A percentile compares a stretch with the other conserved stretches of the same genome.
phyloP scores from a whole-genome alignment of 2,888 invertebrate genomes.

The Drosophila helvetica region DNA sequence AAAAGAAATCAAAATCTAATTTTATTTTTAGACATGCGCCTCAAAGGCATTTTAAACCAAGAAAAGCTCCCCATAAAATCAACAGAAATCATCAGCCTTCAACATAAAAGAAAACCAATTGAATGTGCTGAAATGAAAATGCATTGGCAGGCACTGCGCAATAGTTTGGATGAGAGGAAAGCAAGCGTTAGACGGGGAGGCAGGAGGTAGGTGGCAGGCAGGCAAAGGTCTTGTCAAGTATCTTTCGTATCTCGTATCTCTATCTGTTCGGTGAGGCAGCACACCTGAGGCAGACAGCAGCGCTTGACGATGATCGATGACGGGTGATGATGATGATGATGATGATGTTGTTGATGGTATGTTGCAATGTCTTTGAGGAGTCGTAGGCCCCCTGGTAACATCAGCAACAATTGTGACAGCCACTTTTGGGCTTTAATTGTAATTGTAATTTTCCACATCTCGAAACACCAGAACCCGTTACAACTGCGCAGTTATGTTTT shows the following conservation, averaged over 20 bases:
- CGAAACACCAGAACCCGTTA: conserved; percentile 50
- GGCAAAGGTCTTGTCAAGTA: conserved; percentile 61
- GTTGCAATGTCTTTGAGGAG: conserved; percentile 25
- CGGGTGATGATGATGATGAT: conserved; percentile 5
- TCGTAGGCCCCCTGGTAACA: background rate
- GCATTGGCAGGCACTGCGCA: conserved; percentile 45
- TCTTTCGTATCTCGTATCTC: conserved; percentile 19
- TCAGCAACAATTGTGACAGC: conserved; percentile 42
- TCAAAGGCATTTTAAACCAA: background rate
- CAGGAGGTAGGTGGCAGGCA: background rate
- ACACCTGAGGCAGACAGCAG: conserved; percentile 59
- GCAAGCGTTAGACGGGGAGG: background rate
- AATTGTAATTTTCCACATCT: conserved; percentile 32
- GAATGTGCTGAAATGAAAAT: conserved; percentile 29
- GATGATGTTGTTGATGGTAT: background rate
- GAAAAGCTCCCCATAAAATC: conserved; percentile 6
- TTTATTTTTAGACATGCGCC: no score
- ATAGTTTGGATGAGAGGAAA: conserved; percentile 6
- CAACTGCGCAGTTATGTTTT: conserved; percentile 61
- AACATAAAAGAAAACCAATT: background rate
- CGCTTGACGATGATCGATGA: conserved; percentile 69
- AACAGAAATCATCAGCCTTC: conserved; percentile 20
- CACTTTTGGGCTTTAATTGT: conserved; percentile 42
- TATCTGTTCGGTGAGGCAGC: conserved; percentile 16
- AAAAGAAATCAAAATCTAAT: no score